Evolutionary conservation across 2,888 invertebrate genomes (phyloP), one percentile per base, ranked within the genome.

Genomic region (Dicranocentrus wangi): DNA sequence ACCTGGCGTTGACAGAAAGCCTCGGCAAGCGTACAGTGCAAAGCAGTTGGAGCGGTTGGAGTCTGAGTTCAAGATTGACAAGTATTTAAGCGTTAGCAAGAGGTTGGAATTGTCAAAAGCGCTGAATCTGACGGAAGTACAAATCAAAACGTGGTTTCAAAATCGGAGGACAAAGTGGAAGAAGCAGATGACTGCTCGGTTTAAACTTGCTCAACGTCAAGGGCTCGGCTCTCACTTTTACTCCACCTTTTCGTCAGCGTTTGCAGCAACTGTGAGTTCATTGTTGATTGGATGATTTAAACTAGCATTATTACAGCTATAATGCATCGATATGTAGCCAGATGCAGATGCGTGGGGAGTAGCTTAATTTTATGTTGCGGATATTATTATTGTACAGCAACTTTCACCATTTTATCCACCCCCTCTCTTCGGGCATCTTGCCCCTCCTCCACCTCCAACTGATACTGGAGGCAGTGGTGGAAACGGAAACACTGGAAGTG

Each of bases 11-110:
- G 98, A 98, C 88, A 90, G 98, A 13, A 98, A 98, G 88, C 98
- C 98, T 0, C 91, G 98, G 1, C 98, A 98, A 90, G 98, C 98
- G 0, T 98, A 98, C 90, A 97, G 97, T 88, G 94, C 96, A 0
- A 95, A 95, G 88, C 98, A 98, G 88, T 90, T 98, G 42, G 97
- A 98, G 87, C 90, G 94, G 82, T 91, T 98, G 27, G 98, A 98
- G 89, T 92, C 93, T 7, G 98, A 98, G 90, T 98, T 98, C 89
- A 97, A 97, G 93, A 91, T 94, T 71, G 98, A 98, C 90, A 98
- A 98, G 89, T 98, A 98, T 89, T 91, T 98, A 72, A 97, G 97
- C 89, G 98, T 98, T 0, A 96, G 95, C 87, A 98, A 98, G 89
- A 91, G 98, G 71, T 94, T 97, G 93, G 97, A 98, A 87, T 90